Conservation (phyloP, 1,140 invertebrate genomes). For the Coelopa frigida region DNA sequence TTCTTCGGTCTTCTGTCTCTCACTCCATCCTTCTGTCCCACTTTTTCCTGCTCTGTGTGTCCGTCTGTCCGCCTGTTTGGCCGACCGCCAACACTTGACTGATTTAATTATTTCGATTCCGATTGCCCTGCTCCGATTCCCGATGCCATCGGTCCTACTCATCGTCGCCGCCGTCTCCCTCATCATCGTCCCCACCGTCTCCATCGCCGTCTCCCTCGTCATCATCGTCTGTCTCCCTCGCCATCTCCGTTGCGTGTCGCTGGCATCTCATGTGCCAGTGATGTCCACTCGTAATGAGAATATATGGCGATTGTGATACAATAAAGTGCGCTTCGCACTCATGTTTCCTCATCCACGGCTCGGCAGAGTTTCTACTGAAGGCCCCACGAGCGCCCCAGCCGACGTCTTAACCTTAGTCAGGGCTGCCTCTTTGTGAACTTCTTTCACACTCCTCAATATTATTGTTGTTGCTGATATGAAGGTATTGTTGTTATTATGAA, state of each 20-base stretch:
- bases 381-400: no score
- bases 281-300: slow-evolving; percentile 46
- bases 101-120: slow-evolving; percentile 44
- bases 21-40: slow-evolving; percentile 14
- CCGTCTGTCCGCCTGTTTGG: slow-evolving; percentile 15
- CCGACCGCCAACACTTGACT: slow-evolving; percentile 41
- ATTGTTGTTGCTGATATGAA: no score
- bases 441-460: no score
- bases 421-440: no score
- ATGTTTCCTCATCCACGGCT: no score
- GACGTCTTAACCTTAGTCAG: no score
- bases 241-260: slow-evolving; percentile 11
- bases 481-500: no score
- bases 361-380: no score
- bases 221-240: background rate
- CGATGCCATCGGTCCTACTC: background rate
- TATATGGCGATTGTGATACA: slow-evolving; percentile 45
- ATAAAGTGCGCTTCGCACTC: slow-evolving; percentile 46
- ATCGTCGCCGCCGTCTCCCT: background rate
- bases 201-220: background rate
- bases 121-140: slow-evolving; percentile 4
- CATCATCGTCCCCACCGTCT: background rate
- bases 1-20: no score
- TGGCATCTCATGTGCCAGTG: slow-evolving; percentile 43
- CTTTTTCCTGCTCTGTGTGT: background rate